Conservation (phyloP, 2,113 vertebrate species). For the Hippopotamus amphibius region DNA sequence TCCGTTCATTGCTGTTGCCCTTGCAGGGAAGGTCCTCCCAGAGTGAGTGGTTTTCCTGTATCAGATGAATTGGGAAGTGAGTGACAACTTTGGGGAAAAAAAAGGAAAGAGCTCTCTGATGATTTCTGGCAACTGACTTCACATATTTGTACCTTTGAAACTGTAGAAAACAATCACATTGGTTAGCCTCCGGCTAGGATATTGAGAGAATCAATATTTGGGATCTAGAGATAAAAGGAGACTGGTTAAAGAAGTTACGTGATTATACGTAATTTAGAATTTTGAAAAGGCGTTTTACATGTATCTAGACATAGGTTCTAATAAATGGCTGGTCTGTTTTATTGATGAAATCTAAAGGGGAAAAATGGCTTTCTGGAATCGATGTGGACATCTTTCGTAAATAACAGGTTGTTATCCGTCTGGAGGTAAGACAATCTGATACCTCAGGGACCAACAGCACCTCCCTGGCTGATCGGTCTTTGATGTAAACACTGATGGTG, state of each 20-base stretch:
- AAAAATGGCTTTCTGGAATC: not conserved
- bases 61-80: not conserved
- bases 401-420: not conserved
- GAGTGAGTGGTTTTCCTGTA: not conserved
- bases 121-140: not conserved
- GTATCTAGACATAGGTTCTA: not conserved
- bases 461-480: not conserved
- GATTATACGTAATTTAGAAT: not conserved
- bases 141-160: not conserved
- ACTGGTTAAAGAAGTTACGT: not conserved
- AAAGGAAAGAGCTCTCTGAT: not conserved
- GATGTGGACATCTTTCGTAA: not conserved
- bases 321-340: not conserved
- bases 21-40: not conserved
- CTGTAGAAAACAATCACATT: not conserved
- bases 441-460: not conserved
- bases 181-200: not conserved
- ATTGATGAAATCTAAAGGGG: not conserved
- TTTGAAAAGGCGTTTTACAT: conserved; percentile 21
- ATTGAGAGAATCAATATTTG: conserved; percentile 30
- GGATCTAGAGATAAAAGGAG: not conserved
- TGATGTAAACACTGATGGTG: not conserved
- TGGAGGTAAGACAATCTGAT: not conserved
- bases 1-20: not conserved
- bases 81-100: not conserved